Evolutionary conservation across 1,140 invertebrate species (phyloP), one percentile per base, ranked within the genome.

Genomic region (Drosophila guanche): DNA sequence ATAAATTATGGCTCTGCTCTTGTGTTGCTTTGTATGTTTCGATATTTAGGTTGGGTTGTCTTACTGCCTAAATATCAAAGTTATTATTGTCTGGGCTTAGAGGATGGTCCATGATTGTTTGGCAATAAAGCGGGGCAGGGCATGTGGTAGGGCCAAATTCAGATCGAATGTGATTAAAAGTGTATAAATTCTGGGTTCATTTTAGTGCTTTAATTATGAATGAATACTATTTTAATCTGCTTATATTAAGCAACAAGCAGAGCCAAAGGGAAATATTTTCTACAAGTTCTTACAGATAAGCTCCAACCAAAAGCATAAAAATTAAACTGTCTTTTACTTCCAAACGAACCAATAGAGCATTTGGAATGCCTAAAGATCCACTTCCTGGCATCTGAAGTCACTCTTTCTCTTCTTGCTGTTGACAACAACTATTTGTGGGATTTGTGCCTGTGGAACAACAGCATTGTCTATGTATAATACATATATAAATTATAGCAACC

Each of bases 371-470:
- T 5, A 1, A 45, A 20, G 23, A 47, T 2, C 0, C 7, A 20
- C 5, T 23, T 59, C 40, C 42, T 27, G 0, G 3, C 10, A 4
- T 8, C 33, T 23, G 8, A 4, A 37, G 37, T 45, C 61, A 67
- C 41, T 22, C 14, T 10, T 45, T 20, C 1, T 6, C 7, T 40
- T 29, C 33, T 61, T 48, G 51, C 45, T 58, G 61, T 76, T 76
- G 71, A 67, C 71, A 79, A 67, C 65, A 79, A 67, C 71, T 76
- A 85, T 76, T 73, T 59, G 63, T 60, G 42, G 33, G 33, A 12
- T 57, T 37, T 78, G 47, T 27, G 46, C 59, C 58, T 74, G 51
- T 33, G 46, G 62, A 57, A 79, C 75, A 70, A 76, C 71, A 58
- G 42, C 53, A 45, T 65, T 63, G 59, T 68, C 55, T 84, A 57